phyloP scores from a whole-genome alignment of 2,797 vertebrate genomes.

The Phaenicophaeus curvirostris region DNA sequence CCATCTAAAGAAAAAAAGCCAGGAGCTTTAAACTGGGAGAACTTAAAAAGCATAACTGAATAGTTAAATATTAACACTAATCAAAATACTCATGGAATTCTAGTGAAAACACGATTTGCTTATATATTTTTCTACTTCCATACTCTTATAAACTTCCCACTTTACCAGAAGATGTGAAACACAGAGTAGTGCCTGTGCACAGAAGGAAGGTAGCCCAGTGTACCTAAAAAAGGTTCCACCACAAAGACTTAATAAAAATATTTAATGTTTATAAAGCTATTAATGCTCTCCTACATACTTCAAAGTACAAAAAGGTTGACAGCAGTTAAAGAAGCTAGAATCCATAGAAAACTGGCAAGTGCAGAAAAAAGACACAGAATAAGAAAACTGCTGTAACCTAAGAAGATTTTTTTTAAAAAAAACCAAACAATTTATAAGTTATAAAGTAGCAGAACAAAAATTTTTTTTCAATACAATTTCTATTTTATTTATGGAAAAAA shows the following conservation, averaged over 20 bases:
- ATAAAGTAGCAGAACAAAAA: not conserved
- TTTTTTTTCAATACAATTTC: not conserved
- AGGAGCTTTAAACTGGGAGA: not conserved
- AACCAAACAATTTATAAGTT: not conserved
- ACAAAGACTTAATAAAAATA: not conserved
- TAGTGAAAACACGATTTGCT: not conserved
- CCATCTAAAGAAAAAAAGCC: not conserved
- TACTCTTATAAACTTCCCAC: not conserved
- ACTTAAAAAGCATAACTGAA: not conserved
- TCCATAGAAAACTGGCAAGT: not conserved
- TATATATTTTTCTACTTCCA: not conserved
- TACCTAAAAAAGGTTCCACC: not conserved
- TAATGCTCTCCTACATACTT: not conserved
- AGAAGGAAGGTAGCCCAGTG: not conserved
- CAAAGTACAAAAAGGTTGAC: not conserved
- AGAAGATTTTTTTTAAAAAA: not conserved
- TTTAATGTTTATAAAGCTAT: not conserved
- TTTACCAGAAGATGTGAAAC: not conserved
- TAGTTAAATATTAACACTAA: not conserved
- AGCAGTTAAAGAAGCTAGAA: not conserved
- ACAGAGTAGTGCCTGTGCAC: not conserved
- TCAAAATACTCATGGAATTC: not conserved
- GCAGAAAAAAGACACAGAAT: not conserved
- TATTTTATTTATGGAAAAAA: not conserved
- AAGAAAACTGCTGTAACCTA: not conserved